These are phyloP conservation scores for Drosophila picticornis DNA, from an alignment of 2,888 invertebrate species.

Conservation along the genomic window DNA sequence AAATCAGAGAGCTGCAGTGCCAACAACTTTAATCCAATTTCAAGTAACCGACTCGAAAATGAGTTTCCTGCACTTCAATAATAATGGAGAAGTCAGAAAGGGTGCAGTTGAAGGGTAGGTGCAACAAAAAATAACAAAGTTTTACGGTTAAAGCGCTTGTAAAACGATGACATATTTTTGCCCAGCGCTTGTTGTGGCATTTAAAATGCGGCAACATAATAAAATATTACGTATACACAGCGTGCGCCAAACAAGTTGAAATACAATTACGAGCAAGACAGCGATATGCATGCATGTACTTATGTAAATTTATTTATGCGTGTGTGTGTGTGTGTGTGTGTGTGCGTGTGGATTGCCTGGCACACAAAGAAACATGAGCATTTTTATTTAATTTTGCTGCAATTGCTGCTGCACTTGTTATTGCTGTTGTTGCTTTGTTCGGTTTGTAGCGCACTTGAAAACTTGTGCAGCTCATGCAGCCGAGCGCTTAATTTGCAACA, in stretches of 20 bases:
- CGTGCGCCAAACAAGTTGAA: slow-evolving; percentile 59
- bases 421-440: slow-evolving; percentile 48
- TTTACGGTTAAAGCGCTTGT: slow-evolving; percentile 50
- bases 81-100: background rate
- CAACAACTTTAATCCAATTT: slow-evolving; percentile 64
- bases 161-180: slow-evolving; percentile 70
- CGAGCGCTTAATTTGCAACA: slow-evolving; percentile 80
- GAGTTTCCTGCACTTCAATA: slow-evolving; percentile 56
- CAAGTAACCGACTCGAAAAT: slow-evolving; percentile 70
- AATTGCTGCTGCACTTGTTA: slow-evolving; percentile 36
- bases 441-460: slow-evolving; percentile 66
- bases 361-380: slow-evolving; percentile 56
- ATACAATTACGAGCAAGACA: slow-evolving; percentile 69
- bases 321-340: background rate
- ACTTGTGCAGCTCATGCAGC: slow-evolving; percentile 62
- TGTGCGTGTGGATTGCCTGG: slow-evolving; percentile 23
- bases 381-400: slow-evolving; percentile 75
- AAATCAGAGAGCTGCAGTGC: slow-evolving; percentile 40
- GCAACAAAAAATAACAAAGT: slow-evolving; percentile 9
- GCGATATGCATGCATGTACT: slow-evolving; percentile 13
- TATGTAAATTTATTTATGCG: slow-evolving; percentile 1
- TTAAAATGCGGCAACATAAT: slow-evolving; percentile 65
- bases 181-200: slow-evolving; percentile 51
- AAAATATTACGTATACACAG: slow-evolving; percentile 70
- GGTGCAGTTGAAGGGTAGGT: background rate